These are phyloP conservation scores for Caenorhabditis brenneri DNA, from an alignment of 1,140 invertebrate species.

Conservation along the genomic window DNA sequence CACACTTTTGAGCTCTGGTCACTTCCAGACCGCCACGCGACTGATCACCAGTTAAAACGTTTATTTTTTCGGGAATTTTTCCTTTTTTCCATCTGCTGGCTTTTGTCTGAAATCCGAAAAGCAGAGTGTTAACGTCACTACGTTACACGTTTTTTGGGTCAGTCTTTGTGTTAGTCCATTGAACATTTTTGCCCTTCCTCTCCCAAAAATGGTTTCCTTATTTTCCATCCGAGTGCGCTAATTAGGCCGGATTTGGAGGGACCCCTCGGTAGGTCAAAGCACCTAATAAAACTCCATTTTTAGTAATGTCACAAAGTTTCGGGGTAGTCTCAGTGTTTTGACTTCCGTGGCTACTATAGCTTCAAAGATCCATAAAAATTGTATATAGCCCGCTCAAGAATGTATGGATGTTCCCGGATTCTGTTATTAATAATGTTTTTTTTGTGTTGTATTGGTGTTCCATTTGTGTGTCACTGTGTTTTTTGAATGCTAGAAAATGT, in stretches of 20 bases:
- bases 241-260: neutral
- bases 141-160: neutral
- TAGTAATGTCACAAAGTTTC: neutral
- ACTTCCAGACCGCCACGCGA: neutral
- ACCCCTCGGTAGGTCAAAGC: neutral
- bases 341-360: neutral
- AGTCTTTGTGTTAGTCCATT: too few species aligned
- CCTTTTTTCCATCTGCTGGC: neutral
- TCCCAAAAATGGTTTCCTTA: neutral
- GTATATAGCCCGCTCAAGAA: neutral
- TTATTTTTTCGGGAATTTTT: neutral
- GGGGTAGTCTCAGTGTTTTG: neutral
- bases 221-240: slow-evolving; percentile 21
- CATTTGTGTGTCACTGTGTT: too few species aligned
- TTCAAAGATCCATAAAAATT: neutral
- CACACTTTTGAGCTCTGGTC: neutral
- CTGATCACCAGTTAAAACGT: neutral
- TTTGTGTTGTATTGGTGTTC: too few species aligned
- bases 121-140: neutral
- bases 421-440: too few species aligned
- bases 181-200: neutral
- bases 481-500: too few species aligned
- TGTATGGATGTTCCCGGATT: neutral
- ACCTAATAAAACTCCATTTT: neutral
- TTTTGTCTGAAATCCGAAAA: neutral